Percentiles rank a stretch among this genome's conserved stretches.
Conservation (phyloP, 2,113 vertebrate species). For the Grallaria varia region DNA sequence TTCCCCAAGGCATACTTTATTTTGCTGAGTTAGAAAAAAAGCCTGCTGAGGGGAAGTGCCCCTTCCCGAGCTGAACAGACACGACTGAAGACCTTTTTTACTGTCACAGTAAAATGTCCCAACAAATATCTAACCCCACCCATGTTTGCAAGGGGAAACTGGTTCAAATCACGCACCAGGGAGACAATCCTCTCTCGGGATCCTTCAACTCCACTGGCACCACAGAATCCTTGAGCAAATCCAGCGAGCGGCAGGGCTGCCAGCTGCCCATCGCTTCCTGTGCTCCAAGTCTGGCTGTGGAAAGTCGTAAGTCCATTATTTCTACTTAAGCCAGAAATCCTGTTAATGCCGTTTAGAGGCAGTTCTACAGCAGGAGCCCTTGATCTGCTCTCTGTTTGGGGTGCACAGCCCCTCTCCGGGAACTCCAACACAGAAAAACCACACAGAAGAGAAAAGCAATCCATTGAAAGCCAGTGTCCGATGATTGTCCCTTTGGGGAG, state of each 20-base stretch:
- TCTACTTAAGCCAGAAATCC: constrained; percentile 51
- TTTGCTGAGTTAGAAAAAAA: neutral
- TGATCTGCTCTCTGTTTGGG: neutral
- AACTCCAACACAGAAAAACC: neutral
- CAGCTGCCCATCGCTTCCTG: neutral
- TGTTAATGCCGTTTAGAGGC: constrained; percentile 32
- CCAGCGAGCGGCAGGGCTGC: neutral
- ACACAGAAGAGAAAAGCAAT: constrained; percentile 30
- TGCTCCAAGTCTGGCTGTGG: neutral
- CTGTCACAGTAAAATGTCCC: constrained; percentile 11
- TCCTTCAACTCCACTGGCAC: constrained; percentile 3
- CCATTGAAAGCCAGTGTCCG: constrained; percentile 33
- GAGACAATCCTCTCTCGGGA: constrained; percentile 10
- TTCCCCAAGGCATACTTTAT: constrained; percentile 45
- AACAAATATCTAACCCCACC: neutral
- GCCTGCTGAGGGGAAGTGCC: neutral
- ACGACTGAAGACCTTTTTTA: neutral
- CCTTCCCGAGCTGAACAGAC: neutral
- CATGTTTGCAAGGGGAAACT: neutral
- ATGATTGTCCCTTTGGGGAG: constrained; percentile 45
- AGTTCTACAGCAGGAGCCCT: constrained; percentile 26
- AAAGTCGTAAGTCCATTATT: constrained; percentile 37
- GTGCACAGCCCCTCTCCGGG: neutral
- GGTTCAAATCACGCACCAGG: constrained; percentile 1
- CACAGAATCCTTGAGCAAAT: neutral